Evolutionary conservation across 2,113 vertebrate species (phyloP), one percentile per base, ranked within the genome.

Genomic region (Hippocampus barbouri): DNA sequence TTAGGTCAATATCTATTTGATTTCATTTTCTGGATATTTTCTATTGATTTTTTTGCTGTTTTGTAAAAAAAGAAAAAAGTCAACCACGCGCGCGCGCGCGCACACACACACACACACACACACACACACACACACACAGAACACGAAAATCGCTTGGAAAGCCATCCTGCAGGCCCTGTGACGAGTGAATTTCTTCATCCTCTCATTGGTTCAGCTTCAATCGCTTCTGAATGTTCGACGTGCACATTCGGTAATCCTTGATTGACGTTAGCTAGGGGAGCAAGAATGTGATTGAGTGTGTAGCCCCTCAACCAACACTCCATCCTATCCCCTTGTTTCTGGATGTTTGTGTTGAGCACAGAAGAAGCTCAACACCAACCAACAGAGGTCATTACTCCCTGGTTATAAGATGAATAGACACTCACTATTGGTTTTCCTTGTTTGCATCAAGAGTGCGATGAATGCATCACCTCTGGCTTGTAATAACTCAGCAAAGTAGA

Each of bases 231-330:
- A 38, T 38, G 34, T 38, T 45, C 78, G 79, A 80, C 81, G 83
- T 87, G 83, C 86, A 83, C 83, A 85, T 88, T 86, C 85, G 86
- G 75, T 79, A 86, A 63, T 81, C 84, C 80, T 85, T 80, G 84
- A 56, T 77, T 85, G 75, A 84, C 85, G 77, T 80, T 74, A 79
- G 88, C 85, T 82, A 75, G 83, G 27, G 76, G 86, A 88, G 78
- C 79, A 77, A 76, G 77, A 77, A 86, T 61, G 85, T 81, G 81
- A 81, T 79, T 79, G 85, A 85, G 79, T 69, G 79, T 71, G 77
- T 65, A 73, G 82, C 71, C 69, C 78, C 67, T 83, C 77, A 77
- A 72, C 83, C 59, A 27, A 11, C n/a, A 21, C 54, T 11, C n/a
- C 53, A 56, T n/a, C 56, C 76, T 88, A 74, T 73, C 84, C 80